phyloP scores from a whole-genome alignment of 1,140 invertebrate species.

The Magallana angulata region DNA sequence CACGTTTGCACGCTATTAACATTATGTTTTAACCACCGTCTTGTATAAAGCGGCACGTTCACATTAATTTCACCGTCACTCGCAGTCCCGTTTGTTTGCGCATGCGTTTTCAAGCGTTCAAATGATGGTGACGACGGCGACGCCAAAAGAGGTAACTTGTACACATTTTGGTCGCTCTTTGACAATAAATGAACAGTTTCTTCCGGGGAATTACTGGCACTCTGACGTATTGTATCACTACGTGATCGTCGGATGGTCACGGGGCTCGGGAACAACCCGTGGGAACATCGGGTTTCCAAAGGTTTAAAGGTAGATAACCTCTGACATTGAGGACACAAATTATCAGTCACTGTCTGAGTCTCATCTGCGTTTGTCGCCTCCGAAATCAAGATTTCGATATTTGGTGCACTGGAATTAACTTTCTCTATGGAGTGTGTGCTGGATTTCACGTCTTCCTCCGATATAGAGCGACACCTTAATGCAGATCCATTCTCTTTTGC shows the following conservation, averaged over 20 bases:
- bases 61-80: slow-evolving; percentile 31
- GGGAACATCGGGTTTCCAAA: not conserved
- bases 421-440: not conserved
- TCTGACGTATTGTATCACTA: not conserved
- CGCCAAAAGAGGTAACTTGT: not conserved
- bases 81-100: not conserved
- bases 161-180: slow-evolving; percentile 1
- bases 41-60: not conserved
- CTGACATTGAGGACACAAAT: not conserved
- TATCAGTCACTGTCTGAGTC: not conserved
- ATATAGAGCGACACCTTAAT: slow-evolving; percentile 25
- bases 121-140: not conserved
- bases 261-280: not conserved
- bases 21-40: slow-evolving; percentile 7
- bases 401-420: not conserved
- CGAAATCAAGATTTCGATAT: slow-evolving; percentile 1
- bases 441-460: slow-evolving; percentile 17
- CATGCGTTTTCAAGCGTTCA: not conserved
- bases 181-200: not conserved
- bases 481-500: not conserved
- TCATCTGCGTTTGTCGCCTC: not conserved
- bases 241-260: not conserved
- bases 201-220: not conserved
- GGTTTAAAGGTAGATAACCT: slow-evolving; percentile 1
- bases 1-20: not conserved